Conservation (phyloP, 64 coral and sea anemone genomes). For the Montipora efflorescens region DNA sequence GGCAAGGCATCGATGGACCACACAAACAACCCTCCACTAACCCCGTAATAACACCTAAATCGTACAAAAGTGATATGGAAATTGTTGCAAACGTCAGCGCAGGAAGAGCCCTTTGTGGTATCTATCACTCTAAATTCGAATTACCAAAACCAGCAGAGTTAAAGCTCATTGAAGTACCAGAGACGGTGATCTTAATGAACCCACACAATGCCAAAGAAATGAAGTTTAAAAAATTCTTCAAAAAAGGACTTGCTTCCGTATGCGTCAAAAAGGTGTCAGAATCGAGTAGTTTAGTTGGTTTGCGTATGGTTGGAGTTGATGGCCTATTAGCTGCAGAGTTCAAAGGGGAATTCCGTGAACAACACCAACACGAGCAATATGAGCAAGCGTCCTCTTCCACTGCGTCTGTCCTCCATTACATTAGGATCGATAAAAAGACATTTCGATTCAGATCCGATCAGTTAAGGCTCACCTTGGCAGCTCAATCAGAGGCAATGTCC, state of each 20-base stretch:
- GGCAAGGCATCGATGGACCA: too few species aligned
- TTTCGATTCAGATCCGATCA: neutral
- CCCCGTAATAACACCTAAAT: neutral
- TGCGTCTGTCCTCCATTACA: constrained; percentile 33
- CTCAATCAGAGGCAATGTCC: too few species aligned
- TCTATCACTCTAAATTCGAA: constrained; percentile 11
- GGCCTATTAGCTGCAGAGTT: too few species aligned
- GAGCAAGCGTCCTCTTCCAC: too few species aligned
- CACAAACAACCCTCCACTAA: too few species aligned
- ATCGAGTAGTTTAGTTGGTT: neutral
- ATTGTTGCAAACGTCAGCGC: constrained; percentile 1
- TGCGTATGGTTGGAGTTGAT: too few species aligned
- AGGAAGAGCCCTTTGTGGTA: neutral
- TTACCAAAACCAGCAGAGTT: neutral
- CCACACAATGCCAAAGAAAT: neutral
- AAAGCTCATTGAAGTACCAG: neutral
- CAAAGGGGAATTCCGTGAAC: too few species aligned
- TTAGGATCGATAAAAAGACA: constrained; percentile 11
- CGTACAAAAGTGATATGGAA: constrained; percentile 23
- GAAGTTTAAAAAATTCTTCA: neutral
- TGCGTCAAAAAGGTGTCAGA: constrained; percentile 6
- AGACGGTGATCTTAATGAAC: neutral
- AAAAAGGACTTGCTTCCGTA: neutral
- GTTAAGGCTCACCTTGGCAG: too few species aligned
- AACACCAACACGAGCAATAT: too few species aligned